Evolutionary conservation across 2,888 invertebrate genomes (phyloP).

Genomic region (Acrocera orbiculus): DNA sequence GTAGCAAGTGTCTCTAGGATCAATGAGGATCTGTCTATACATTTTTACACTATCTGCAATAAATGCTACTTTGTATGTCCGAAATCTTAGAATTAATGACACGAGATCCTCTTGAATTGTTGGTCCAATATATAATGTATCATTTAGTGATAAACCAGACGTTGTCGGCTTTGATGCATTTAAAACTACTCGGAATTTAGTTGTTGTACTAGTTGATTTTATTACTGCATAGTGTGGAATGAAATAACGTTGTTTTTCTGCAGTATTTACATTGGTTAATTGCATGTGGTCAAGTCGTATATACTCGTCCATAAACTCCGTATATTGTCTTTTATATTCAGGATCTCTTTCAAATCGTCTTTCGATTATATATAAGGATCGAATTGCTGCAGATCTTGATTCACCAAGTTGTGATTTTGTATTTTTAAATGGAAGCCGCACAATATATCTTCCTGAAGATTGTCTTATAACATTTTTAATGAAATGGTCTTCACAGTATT

Average conservation of each 20-base stretch:
- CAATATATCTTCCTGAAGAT: not conserved
- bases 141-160: slow-evolving; percentile 2
- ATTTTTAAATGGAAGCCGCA: not conserved
- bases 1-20: slow-evolving; percentile 4
- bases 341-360: not conserved
- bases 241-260: slow-evolving; percentile 1
- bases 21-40: slow-evolving; percentile 6
- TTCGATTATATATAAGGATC: not conserved
- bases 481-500: not conserved
- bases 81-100: slow-evolving; percentile 5
- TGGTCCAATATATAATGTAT: slow-evolving; percentile 3
- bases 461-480: not conserved
- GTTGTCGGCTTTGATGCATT: slow-evolving; percentile 1
- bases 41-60: slow-evolving; percentile 9
- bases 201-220: slow-evolving; percentile 4
- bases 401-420: not conserved
- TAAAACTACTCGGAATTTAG: slow-evolving; percentile 6
- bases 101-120: slow-evolving; percentile 5
- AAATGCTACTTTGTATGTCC: slow-evolving; percentile 1
- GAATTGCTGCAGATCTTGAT: not conserved
- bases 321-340: not conserved
- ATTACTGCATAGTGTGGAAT: slow-evolving; percentile 6
- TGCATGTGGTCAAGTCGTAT: not conserved
- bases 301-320: not conserved
- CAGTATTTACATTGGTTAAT: not conserved